These are phyloP conservation scores for Bruchidius siliquastri DNA, from an alignment of 2,888 invertebrate species.

Conservation along the genomic window DNA sequence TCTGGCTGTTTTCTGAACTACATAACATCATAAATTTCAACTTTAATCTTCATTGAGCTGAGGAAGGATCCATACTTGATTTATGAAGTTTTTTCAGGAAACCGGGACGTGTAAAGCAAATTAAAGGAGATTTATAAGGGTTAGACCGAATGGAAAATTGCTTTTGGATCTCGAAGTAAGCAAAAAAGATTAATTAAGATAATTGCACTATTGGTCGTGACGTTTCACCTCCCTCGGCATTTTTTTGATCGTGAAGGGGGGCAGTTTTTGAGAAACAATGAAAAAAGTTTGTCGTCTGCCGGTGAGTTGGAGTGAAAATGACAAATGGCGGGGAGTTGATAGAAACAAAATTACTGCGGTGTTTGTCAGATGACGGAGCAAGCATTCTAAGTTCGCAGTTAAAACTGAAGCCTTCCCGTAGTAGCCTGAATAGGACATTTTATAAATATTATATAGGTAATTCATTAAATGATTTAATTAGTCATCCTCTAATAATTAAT, in stretches of 20 bases:
- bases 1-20: constrained; percentile 36
- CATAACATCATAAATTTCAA: constrained; percentile 33
- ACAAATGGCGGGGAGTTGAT: background rate
- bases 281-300: background rate
- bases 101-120: background rate
- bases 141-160: background rate
- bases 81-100: constrained; percentile 9
- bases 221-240: background rate
- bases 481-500: too few species aligned
- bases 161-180: background rate
- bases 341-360: background rate
- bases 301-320: background rate
- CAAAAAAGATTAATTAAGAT: constrained; percentile 2
- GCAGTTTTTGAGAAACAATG: background rate
- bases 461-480: too few species aligned
- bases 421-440: too few species aligned
- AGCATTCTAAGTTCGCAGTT: background rate
- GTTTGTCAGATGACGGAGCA: background rate
- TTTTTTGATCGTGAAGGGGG: background rate
- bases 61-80: constrained; percentile 21
- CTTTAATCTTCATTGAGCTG: constrained; percentile 20
- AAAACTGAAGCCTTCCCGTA: background rate
- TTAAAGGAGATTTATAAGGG: background rate
- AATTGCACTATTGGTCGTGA: constrained; percentile 3
- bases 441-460: too few species aligned